Conservation (phyloP, 2,113 vertebrate genomes). For the Cyphomyrus discorhynchus region DNA sequence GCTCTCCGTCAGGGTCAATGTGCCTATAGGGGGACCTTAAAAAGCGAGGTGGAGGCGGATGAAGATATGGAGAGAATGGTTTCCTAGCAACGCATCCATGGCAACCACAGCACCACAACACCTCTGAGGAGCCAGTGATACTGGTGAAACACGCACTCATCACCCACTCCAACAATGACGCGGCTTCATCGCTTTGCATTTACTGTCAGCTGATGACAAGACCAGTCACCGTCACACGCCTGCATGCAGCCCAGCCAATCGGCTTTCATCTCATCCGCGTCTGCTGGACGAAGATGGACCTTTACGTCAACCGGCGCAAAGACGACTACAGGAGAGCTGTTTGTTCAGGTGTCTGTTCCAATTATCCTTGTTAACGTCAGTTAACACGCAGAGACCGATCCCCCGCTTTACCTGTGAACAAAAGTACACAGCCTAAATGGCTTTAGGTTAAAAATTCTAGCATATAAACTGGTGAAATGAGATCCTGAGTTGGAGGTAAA, state of each 20-base stretch:
- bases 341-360: background rate
- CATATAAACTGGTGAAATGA: background rate
- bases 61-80: background rate
- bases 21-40: background rate
- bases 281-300: background rate
- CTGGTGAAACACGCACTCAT: background rate
- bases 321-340: background rate
- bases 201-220: background rate
- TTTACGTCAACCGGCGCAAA: background rate
- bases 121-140: background rate
- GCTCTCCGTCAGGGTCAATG: background rate
- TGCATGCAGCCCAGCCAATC: background rate
- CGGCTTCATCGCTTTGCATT: background rate
- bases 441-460: background rate
- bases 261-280: background rate
- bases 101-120: background rate
- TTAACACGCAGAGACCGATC: background rate
- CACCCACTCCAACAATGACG: background rate
- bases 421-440: background rate
- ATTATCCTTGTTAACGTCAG: background rate
- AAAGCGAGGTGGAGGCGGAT: background rate
- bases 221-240: background rate
- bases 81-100: background rate
- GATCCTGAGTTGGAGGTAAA: background rate
- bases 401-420: background rate